Evolutionary conservation across 2,888 invertebrate species (phyloP).

Genomic region (Drosophila putrida): DNA sequence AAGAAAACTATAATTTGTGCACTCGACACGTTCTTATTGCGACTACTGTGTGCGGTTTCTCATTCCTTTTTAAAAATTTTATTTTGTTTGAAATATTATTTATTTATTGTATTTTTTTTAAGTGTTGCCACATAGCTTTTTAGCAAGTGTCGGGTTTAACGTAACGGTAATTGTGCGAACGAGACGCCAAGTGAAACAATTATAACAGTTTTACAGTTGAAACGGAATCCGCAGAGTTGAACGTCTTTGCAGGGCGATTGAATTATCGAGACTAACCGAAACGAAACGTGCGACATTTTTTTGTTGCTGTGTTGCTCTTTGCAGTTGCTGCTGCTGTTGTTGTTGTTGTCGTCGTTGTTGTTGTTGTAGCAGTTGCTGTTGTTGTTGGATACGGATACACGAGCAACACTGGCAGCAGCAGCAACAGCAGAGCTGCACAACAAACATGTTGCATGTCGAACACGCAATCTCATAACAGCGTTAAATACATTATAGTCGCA

Average conservation of each 20-base stretch:
- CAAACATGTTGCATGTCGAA: conserved; percentile 58
- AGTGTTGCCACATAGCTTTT: conserved; percentile 44
- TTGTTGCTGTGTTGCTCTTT: conserved; percentile 61
- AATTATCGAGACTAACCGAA: conserved; percentile 82
- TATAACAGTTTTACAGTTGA: conserved; percentile 10
- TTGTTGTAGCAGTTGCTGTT: conserved; percentile 22
- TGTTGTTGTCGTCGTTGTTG: conserved; percentile 21
- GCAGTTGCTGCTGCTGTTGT: conserved; percentile 30
- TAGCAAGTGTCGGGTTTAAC: conserved; percentile 15
- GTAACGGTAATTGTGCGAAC: conserved; percentile 3
- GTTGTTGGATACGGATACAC: conserved; percentile 63
- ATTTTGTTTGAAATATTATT: background rate
- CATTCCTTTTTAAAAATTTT: conserved; percentile 10
- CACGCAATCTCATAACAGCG: conserved; percentile 23
- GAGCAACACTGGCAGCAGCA: conserved; percentile 52
- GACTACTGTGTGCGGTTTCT: conserved; percentile 12
- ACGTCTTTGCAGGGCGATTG: conserved; percentile 83
- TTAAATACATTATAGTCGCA: background rate
- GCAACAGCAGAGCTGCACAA: conserved; percentile 47
- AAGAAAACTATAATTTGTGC: conserved; percentile 13
- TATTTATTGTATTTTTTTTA: background rate
- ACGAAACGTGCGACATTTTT: conserved; percentile 80
- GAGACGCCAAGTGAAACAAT: conserved; percentile 13
- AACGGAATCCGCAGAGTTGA: conserved; percentile 48
- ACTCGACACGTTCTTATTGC: conserved; percentile 41